These are phyloP conservation scores for Lagocephalus sceleratus DNA, from an alignment of 2,797 vertebrate genomes.

Conservation along the genomic window DNA sequence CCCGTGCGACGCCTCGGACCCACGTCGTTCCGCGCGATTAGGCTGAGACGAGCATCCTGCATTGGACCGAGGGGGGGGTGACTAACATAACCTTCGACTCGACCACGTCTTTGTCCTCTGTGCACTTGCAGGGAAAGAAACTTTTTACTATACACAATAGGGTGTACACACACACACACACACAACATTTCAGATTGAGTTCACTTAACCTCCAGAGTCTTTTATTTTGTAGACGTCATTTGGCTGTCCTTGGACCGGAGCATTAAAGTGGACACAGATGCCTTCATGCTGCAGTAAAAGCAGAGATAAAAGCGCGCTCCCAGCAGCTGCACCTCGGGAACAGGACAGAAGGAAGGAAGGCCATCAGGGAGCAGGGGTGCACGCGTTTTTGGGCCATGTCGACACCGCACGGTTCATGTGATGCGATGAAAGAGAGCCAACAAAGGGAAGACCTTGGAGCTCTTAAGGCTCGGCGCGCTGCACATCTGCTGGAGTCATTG, in stretches of 20 bases:
- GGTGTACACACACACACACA: background rate
- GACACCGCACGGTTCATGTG: constrained; percentile 4
- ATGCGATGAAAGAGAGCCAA: constrained; percentile 1
- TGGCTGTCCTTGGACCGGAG: constrained; percentile 29
- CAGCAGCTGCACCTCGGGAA: constrained; percentile 33
- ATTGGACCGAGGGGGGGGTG: constrained; percentile 15
- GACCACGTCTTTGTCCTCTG: constrained; percentile 43
- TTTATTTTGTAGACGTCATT: constrained; percentile 1
- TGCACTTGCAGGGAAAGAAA: background rate
- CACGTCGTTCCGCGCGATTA: constrained; percentile 64
- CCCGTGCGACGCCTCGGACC: constrained; percentile 34
- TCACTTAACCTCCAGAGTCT: background rate
- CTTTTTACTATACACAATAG: background rate
- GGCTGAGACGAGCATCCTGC: constrained; percentile 12
- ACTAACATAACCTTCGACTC: constrained; percentile 62
- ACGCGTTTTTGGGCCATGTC: background rate
- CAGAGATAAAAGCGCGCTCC: constrained; percentile 23
- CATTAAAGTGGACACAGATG: background rate
- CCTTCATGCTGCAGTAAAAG: background rate
- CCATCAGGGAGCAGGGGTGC: constrained; percentile 1
- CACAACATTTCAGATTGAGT: background rate
- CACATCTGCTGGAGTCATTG: constrained; percentile 36
- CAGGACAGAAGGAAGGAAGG: constrained; percentile 5
- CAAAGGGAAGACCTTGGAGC: constrained; percentile 16
- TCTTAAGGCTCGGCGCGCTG: constrained; percentile 1